Evolutionary conservation across 1,140 invertebrate species (phyloP).

Genomic region (Drosophila nikananu): DNA sequence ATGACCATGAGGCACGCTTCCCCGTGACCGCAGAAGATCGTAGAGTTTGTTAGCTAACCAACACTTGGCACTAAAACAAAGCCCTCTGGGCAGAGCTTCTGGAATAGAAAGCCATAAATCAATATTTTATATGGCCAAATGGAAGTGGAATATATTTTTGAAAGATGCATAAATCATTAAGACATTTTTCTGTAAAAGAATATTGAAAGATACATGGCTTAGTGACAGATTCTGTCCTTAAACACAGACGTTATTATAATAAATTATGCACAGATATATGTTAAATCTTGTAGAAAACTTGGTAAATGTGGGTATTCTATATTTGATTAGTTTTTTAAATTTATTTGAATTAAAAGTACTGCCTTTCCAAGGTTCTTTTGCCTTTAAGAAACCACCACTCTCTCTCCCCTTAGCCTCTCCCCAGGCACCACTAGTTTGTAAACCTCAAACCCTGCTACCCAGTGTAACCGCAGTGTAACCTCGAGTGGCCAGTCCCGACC

Average conservation of each 20-base stretch:
- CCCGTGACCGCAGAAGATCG: slow-evolving; percentile 48
- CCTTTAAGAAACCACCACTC: neutral
- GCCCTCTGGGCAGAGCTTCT: slow-evolving; percentile 6
- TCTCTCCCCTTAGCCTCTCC: no score
- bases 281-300: neutral
- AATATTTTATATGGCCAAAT: slow-evolving; percentile 5
- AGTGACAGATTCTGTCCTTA: neutral
- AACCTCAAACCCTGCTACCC: slow-evolving; percentile 2
- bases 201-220: slow-evolving; percentile 1
- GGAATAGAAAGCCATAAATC: slow-evolving; percentile 22
- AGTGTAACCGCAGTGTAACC: slow-evolving; percentile 74
- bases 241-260: neutral
- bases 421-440: neutral
- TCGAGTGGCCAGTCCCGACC: slow-evolving; percentile 43
- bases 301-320: neutral
- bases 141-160: neutral
- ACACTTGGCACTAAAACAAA: slow-evolving; percentile 22
- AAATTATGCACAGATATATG: neutral
- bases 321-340: no score
- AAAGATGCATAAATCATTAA: slow-evolving; percentile 5
- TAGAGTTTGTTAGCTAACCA: slow-evolving; percentile 21
- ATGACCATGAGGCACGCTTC: slow-evolving; percentile 70
- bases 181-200: neutral
- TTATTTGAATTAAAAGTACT: no score
- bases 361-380: neutral